Evolutionary conservation across 2,888 invertebrate genomes (phyloP).

Genomic region (Lasius fuliginosus): DNA sequence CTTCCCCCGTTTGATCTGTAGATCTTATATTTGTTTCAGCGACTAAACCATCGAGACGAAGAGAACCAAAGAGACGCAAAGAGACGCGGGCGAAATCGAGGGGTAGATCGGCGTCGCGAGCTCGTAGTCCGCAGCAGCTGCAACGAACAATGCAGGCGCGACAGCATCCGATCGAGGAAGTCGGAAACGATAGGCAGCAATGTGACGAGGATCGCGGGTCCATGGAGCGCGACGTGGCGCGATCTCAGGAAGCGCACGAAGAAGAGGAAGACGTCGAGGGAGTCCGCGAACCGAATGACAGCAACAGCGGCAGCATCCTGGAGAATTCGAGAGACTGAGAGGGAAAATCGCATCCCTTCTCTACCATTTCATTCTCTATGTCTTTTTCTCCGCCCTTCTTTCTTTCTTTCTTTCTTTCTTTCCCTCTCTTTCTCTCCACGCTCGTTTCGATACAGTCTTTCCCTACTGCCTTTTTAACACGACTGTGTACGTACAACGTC

Average conservation of each 20-base stretch:
- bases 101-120: slow-evolving; percentile 51
- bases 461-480: not conserved
- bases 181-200: slow-evolving; percentile 32
- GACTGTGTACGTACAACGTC: not conserved
- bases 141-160: slow-evolving; percentile 50
- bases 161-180: slow-evolving; percentile 28
- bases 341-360: not conserved
- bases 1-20: not conserved
- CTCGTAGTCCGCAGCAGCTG: slow-evolving; percentile 52
- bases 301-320: slow-evolving; percentile 62
- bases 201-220: slow-evolving; percentile 58
- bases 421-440: not conserved
- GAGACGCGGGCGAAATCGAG: slow-evolving; percentile 12
- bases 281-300: slow-evolving; percentile 51
- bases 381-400: not conserved
- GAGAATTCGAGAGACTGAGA: slow-evolving; percentile 35
- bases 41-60: slow-evolving; percentile 9
- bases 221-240: slow-evolving; percentile 11
- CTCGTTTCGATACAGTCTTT: not conserved
- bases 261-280: slow-evolving; percentile 33
- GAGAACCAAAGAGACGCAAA: slow-evolving; percentile 4
- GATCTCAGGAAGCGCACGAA: slow-evolving; percentile 34
- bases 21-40: slow-evolving; percentile 30
- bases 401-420: not conserved
- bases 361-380: not conserved